Conservation (phyloP, 1,140 invertebrate genomes). For the Zaprionus lachaisei region DNA sequence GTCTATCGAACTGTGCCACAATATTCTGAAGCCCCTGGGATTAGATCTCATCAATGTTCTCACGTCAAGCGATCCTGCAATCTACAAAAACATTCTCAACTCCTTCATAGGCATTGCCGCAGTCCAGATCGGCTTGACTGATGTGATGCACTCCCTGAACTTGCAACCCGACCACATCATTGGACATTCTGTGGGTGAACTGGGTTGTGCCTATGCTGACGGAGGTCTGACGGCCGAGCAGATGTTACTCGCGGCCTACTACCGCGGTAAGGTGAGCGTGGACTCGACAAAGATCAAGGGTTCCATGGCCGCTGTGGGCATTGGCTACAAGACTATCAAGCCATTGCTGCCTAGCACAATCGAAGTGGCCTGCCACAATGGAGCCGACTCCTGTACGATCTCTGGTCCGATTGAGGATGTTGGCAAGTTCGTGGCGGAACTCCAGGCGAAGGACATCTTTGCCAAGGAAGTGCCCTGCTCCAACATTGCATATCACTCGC, state of each 20-base stretch:
- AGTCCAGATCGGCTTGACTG: constrained; percentile 93
- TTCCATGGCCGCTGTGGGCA: constrained; percentile 93
- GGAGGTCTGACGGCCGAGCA: constrained; percentile 93
- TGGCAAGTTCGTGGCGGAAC: constrained; percentile 88
- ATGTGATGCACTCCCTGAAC: constrained; percentile 89
- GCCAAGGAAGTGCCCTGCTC: constrained; percentile 92
- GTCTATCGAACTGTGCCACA: constrained; percentile 90
- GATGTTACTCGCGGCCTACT: constrained; percentile 93
- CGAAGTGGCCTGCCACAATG: constrained; percentile 94
- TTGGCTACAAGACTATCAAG: constrained; percentile 87
- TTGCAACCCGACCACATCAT: constrained; percentile 93
- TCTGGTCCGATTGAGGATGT: constrained; percentile 92
- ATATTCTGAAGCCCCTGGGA: constrained; percentile 89
- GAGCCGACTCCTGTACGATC: constrained; percentile 92
- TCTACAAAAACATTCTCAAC: constrained; percentile 93
- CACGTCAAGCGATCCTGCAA: constrained; percentile 89
- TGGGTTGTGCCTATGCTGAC: constrained; percentile 96
- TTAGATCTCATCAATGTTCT: constrained; percentile 93
- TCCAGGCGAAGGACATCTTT: constrained; percentile 91
- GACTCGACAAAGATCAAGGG: constrained; percentile 91
- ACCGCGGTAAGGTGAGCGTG: constrained; percentile 92
- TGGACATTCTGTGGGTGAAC: constrained; percentile 94
- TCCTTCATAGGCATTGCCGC: constrained; percentile 96
- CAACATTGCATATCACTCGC: constrained; percentile 94
- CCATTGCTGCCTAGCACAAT: constrained; percentile 88